phyloP scores from a whole-genome alignment of 37 sponge, comb jelly and placozoan genomes.

The Beroe forskalii region DNA sequence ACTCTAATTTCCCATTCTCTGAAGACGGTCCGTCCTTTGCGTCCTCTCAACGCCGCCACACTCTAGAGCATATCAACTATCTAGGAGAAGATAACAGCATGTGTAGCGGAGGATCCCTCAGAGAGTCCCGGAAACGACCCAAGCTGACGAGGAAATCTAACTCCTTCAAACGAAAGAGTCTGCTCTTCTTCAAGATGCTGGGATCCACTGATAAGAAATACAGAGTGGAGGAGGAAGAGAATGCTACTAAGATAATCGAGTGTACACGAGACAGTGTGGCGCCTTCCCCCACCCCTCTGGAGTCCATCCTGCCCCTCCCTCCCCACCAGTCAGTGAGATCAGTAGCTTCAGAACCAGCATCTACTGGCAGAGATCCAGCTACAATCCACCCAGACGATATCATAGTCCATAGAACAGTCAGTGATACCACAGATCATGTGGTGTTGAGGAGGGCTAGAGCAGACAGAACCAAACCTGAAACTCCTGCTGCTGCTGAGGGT shows the following conservation, averaged over 20 bases:
- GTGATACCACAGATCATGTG: slow-evolving; percentile 2
- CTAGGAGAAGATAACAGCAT: neutral
- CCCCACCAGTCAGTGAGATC: neutral
- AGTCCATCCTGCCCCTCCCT: neutral
- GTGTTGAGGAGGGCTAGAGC: slow-evolving; percentile 34
- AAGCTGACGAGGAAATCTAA: slow-evolving; percentile 20
- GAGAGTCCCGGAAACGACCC: slow-evolving; percentile 8
- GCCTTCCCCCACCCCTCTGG: neutral
- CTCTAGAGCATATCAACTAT: slow-evolving; percentile 1
- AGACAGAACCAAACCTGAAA: neutral
- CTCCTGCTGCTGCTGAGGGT: neutral
- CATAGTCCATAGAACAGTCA: slow-evolving; percentile 18
- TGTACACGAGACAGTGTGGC: neutral
- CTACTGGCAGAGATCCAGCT: neutral
- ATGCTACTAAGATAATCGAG: neutral
- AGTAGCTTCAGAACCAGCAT: neutral
- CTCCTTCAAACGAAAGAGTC: slow-evolving; percentile 50
- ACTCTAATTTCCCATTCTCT: neutral
- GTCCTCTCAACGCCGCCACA: neutral
- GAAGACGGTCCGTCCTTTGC: neutral
- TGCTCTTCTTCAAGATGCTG: slow-evolving; percentile 60
- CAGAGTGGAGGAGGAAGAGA: neutral
- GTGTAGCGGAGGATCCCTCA: neutral
- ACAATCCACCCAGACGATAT: neutral
- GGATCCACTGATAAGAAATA: slow-evolving; percentile 2